These are phyloP conservation scores for Synanceia verrucosa DNA, from an alignment of 2,797 vertebrate species.

Conservation along the genomic window DNA sequence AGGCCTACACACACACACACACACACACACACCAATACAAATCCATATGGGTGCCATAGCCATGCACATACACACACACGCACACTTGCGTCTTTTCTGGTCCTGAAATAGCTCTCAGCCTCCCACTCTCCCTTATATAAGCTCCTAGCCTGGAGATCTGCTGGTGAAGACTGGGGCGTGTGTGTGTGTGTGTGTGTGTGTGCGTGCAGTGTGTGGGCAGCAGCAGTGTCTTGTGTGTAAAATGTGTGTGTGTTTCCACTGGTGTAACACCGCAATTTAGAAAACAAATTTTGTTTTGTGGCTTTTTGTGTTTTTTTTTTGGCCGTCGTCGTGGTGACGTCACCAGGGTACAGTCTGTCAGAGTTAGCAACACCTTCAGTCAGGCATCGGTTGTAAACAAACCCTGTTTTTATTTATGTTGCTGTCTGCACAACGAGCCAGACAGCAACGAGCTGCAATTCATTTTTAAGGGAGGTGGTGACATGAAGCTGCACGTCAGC, in stretches of 20 bases:
- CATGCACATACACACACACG: constrained; percentile 24
- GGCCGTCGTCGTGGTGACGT: too few species aligned
- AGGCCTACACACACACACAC: constrained; percentile 34
- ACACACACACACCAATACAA: constrained; percentile 34
- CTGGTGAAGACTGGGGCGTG: constrained; percentile 58
- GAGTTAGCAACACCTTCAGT: not conserved
- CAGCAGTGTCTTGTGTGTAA: constrained; percentile 58
- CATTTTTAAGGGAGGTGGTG: too few species aligned
- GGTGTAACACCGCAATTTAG: not conserved
- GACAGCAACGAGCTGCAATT: too few species aligned
- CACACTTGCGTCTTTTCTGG: constrained; percentile 54
- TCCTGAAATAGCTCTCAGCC: constrained; percentile 76
- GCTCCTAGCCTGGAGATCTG: constrained; percentile 88
- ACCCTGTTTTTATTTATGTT: not conserved
- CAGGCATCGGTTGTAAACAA: not conserved
- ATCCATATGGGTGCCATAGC: constrained; percentile 58
- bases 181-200: constrained; percentile 37
- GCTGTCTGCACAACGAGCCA: too few species aligned
- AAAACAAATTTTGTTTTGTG: not conserved
- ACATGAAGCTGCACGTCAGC: too few species aligned
- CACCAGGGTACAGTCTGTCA: too few species aligned
- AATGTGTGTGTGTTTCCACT: constrained; percentile 11
- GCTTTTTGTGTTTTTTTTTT: too few species aligned
- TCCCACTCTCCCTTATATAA: constrained; percentile 80
- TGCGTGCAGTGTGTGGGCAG: constrained; percentile 64